Percentiles rank a stretch among this genome's conserved stretches.
phyloP scores from a whole-genome alignment of 2,113 vertebrate species.

The Corythaeola cristata region DNA sequence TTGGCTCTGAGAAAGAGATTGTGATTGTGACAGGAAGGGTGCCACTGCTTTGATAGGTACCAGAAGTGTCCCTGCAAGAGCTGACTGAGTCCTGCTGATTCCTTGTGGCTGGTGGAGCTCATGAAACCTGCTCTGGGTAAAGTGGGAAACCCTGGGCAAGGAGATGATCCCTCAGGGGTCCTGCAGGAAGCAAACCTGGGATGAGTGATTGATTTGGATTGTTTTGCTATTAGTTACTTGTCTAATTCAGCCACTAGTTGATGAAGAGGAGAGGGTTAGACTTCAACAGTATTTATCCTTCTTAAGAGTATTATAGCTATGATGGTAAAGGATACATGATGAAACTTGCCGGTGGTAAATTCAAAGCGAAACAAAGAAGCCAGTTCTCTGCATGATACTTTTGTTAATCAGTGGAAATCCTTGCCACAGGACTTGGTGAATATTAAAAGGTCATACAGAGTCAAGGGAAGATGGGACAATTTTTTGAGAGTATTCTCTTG shows the following conservation, averaged over 20 bases:
- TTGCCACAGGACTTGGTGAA: neutral
- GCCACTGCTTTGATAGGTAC: neutral
- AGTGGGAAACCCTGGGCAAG: neutral
- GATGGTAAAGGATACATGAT: neutral
- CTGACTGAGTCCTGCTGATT: neutral
- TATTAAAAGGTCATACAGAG: neutral
- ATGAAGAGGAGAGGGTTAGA: neutral
- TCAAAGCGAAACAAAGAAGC: neutral
- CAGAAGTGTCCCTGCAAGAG: neutral
- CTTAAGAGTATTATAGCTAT: neutral
- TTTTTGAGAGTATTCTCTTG: neutral
- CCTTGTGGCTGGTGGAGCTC: neutral
- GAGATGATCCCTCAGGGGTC: neutral
- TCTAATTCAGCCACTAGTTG: neutral
- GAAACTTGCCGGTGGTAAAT: neutral
- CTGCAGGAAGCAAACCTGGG: neutral
- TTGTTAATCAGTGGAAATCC: neutral
- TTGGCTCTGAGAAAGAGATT: neutral
- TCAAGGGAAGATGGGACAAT: neutral
- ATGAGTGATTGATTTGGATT: neutral
- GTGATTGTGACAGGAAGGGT: neutral
- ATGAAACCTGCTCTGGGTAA: neutral
- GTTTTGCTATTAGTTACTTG: neutral
- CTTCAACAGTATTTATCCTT: neutral
- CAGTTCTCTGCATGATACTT: neutral